Percentiles rank a stretch among this genome's conserved stretches.
These are phyloP conservation scores for Conistra vaccinii DNA, from an alignment of 2,888 invertebrate genomes.

Conservation along the genomic window DNA sequence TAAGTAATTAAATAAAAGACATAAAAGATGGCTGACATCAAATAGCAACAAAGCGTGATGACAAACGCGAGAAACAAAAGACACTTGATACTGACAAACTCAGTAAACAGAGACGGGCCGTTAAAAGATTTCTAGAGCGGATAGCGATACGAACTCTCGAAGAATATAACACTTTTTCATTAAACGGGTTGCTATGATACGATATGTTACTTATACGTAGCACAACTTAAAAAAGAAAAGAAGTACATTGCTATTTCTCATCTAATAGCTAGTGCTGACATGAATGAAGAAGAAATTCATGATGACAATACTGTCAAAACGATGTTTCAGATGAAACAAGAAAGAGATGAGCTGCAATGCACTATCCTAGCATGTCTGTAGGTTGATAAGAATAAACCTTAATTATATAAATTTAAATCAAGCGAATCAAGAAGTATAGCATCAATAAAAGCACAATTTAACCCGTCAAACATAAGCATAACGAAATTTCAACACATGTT, in stretches of 20 bases:
- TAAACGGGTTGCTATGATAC: slow-evolving; percentile 6
- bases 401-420: neutral
- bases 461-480: neutral
- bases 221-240: neutral
- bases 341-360: neutral
- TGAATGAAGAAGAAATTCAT: neutral
- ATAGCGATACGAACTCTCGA: slow-evolving; percentile 67
- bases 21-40: slow-evolving; percentile 40
- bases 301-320: neutral
- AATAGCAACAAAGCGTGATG: slow-evolving; percentile 47
- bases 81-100: slow-evolving; percentile 67
- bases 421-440: neutral
- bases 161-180: slow-evolving; percentile 37
- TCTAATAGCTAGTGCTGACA: neutral
- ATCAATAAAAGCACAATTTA: neutral
- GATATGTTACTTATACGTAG: neutral
- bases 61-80: slow-evolving; percentile 67
- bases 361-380: neutral
- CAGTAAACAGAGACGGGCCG: slow-evolving; percentile 61
- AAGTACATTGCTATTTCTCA: neutral
- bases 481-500: neutral
- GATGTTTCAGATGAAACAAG: neutral
- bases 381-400: neutral
- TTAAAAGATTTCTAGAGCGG: slow-evolving; percentile 74
- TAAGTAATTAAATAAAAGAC: slow-evolving; percentile 35